These are phyloP conservation scores for Euzophera pinguis DNA, from an alignment of 2,888 invertebrate genomes.

Conservation along the genomic window DNA sequence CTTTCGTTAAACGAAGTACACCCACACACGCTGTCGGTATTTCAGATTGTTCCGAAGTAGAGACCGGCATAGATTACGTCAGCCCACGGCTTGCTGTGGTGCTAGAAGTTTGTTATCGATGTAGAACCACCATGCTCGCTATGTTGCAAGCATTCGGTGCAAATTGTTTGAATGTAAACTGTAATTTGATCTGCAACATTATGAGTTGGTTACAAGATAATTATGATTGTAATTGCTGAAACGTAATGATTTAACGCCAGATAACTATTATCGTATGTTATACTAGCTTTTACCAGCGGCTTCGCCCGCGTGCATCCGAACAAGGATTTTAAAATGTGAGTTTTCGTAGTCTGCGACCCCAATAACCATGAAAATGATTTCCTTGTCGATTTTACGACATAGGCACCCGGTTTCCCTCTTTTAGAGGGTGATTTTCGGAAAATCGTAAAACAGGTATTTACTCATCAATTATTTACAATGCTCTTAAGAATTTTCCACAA, in stretches of 20 bases:
- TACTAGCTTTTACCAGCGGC: no score
- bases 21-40: conserved; percentile 78
- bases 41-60: conserved; percentile 72
- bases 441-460: no score
- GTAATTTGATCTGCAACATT: conserved; percentile 9
- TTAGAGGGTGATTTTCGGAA: no score
- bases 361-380: no score
- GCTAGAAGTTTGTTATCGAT: conserved; percentile 46
- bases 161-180: conserved; percentile 21
- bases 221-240: conserved; percentile 1
- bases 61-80: conserved; percentile 74
- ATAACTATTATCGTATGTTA: no score
- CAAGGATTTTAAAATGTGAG: no score
- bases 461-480: no score
- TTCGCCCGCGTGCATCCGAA: no score
- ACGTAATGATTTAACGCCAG: background rate
- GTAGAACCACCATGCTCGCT: conserved; percentile 41
- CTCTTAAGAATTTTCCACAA: no score
- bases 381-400: no score
- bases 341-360: no score
- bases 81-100: conserved; percentile 49
- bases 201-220: background rate
- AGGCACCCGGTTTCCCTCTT: no score
- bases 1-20: conserved; percentile 79
- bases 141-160: conserved; percentile 23